phyloP scores from a whole-genome alignment of 2,888 invertebrate species.

The Oegoconia quadripuncta region DNA sequence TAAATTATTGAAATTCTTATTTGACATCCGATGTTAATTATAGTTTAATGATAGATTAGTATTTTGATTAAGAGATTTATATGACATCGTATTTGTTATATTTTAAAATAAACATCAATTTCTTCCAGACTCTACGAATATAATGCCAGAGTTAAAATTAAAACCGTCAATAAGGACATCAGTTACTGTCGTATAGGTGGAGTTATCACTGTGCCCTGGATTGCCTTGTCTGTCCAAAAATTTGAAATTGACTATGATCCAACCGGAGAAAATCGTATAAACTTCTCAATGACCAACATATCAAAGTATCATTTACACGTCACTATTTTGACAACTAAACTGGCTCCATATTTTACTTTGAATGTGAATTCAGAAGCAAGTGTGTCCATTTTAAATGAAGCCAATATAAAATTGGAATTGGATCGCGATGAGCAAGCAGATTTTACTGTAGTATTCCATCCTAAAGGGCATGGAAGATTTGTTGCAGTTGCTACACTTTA shows the following conservation, averaged over 20 bases:
- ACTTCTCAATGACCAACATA: conserved; percentile 61
- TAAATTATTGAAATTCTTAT: too few relatives aligned
- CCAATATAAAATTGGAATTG: conserved; percentile 55
- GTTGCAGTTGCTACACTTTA: conserved; percentile 53
- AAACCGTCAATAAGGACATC: conserved; percentile 55
- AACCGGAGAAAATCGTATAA: conserved; percentile 36
- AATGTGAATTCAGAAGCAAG: conserved; percentile 39
- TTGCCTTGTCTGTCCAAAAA: conserved; percentile 53
- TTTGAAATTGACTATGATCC: conserved; percentile 54
- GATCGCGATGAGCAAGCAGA: conserved; percentile 32
- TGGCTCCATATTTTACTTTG: conserved; percentile 54
- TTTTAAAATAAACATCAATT: too few relatives aligned
- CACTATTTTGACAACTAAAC: conserved; percentile 50
- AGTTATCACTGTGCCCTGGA: conserved; percentile 65
- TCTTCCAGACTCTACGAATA: conserved; percentile 57
- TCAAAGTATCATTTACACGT: conserved; percentile 56
- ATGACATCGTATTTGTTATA: background rate
- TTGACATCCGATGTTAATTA: background rate
- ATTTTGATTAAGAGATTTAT: background rate
- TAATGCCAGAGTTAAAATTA: conserved; percentile 56
- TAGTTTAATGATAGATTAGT: background rate
- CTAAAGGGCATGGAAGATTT: conserved; percentile 56
- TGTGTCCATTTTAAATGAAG: conserved; percentile 40
- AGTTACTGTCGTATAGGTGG: conserved; percentile 56
- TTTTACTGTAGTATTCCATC: conserved; percentile 54